Evolutionary conservation across 2,113 vertebrate genomes (phyloP).

Genomic region (Neotragus pygmaeus): DNA sequence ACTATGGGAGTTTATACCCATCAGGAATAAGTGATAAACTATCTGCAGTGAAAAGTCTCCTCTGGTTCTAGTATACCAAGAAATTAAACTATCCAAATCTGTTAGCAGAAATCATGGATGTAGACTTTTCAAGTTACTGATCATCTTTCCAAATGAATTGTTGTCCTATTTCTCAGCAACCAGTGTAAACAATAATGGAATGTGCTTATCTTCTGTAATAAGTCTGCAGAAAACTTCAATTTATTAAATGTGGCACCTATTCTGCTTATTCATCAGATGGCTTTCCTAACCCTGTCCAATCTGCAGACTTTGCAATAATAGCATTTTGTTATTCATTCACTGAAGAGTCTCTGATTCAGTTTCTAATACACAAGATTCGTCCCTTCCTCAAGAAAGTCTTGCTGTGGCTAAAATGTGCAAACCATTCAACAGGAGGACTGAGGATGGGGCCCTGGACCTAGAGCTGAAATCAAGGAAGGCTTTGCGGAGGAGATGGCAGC

Average conservation of each 20-base stretch:
- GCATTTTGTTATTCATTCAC: not conserved
- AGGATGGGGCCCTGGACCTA: not conserved
- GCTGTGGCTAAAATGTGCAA: not conserved
- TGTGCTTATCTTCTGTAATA: not conserved
- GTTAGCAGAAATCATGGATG: constrained; percentile 28
- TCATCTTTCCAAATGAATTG: constrained; percentile 30
- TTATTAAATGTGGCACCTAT: not conserved
- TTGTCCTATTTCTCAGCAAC: not conserved
- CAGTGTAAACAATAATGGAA: not conserved
- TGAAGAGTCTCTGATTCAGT: not conserved
- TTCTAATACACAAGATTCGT: not conserved
- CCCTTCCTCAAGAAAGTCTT: not conserved
- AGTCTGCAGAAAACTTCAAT: not conserved
- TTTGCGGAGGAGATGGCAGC: not conserved
- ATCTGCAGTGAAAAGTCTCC: not conserved
- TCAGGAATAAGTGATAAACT: not conserved
- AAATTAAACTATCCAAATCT: not conserved
- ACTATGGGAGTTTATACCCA: not conserved
- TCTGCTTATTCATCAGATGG: not conserved
- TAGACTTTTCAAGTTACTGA: constrained; percentile 18
- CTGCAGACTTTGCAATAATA: not conserved
- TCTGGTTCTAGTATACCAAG: not conserved
- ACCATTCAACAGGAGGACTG: not conserved
- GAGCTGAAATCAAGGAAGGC: not conserved
- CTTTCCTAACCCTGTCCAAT: constrained; percentile 1